These are phyloP conservation scores for Steinernema hermaphroditum DNA, from an alignment of 2,888 invertebrate species.

Conservation along the genomic window DNA sequence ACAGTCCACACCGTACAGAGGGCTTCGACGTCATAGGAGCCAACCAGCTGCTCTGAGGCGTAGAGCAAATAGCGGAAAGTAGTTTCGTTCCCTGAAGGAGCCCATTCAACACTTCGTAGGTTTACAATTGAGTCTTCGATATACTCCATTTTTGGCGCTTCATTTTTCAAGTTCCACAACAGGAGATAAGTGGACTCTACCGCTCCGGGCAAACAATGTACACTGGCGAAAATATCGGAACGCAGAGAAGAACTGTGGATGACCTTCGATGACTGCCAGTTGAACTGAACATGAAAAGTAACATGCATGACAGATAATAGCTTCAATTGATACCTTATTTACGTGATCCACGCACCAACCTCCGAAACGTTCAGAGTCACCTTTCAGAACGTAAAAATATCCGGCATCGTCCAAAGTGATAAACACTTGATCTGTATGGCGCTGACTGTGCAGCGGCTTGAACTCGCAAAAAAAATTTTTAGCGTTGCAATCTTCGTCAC, in stretches of 20 bases:
- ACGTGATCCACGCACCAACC: conserved; percentile 35
- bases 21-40: conserved; percentile 24
- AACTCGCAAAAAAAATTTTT: conserved; percentile 10
- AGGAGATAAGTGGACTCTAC: neutral
- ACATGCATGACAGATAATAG: neutral
- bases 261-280: conserved; percentile 42
- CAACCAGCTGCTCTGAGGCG: neutral
- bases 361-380: conserved; percentile 33
- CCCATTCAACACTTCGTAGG: conserved; percentile 33
- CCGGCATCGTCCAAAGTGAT: conserved; percentile 33
- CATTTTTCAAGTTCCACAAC: conserved; percentile 33
- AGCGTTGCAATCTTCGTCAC: conserved; percentile 33
- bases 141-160: neutral
- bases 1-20: conserved; percentile 18
- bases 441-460: neutral
- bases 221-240: conserved; percentile 39
- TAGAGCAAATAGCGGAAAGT: conserved; percentile 20
- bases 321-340: conserved; percentile 1
- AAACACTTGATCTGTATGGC: conserved; percentile 29
- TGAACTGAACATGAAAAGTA: conserved; percentile 9
- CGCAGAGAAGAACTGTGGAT: conserved; percentile 37
- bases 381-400: conserved; percentile 30
- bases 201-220: conserved; percentile 27
- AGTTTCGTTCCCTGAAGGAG: conserved; percentile 26
- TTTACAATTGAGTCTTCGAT: conserved; percentile 38